Percentiles rank a stretch among this genome's conserved stretches.
phyloP scores from a whole-genome alignment of 2,888 invertebrate genomes.

The Ferdinandea cuprea region DNA sequence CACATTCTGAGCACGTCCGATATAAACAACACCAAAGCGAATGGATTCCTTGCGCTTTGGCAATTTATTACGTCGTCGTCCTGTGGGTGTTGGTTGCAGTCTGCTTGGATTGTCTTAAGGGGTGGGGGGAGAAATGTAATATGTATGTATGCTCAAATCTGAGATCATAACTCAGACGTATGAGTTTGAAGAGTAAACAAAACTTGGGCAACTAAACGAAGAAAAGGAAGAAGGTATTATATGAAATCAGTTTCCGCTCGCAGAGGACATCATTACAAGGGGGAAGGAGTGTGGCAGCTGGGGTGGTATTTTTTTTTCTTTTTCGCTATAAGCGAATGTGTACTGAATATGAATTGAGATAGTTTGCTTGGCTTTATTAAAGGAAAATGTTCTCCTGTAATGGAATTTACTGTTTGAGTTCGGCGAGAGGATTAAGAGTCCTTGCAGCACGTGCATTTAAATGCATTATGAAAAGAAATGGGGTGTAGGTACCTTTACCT shows the following conservation, averaged over 20 bases:
- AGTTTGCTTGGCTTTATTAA: too few relatives aligned
- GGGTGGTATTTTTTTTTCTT: too few relatives aligned
- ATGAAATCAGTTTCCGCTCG: background rate
- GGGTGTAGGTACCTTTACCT: too few relatives aligned
- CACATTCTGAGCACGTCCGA: slow-evolving; percentile 56
- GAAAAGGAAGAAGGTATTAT: background rate
- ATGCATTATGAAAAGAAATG: too few relatives aligned
- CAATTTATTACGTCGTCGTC: slow-evolving; percentile 36
- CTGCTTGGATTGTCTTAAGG: slow-evolving; percentile 51
- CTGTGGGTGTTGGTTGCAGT: too few relatives aligned
- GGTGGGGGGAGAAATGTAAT: slow-evolving; percentile 26
- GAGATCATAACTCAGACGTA: slow-evolving; percentile 63
- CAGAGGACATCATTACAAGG: slow-evolving; percentile 10
- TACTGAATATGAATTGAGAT: too few relatives aligned
- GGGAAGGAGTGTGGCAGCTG: too few relatives aligned
- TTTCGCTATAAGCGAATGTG: too few relatives aligned
- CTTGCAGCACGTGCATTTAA: too few relatives aligned
- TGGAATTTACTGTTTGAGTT: too few relatives aligned
- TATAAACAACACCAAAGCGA: slow-evolving; percentile 44
- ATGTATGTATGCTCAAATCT: slow-evolving; percentile 34
- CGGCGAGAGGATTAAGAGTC: too few relatives aligned
- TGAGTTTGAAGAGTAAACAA: slow-evolving; percentile 49
- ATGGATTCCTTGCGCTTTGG: slow-evolving; percentile 38
- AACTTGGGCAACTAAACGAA: background rate
- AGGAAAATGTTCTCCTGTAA: too few relatives aligned